phyloP scores from a whole-genome alignment of 2,797 vertebrate species.

The Chelmon rostratus region DNA sequence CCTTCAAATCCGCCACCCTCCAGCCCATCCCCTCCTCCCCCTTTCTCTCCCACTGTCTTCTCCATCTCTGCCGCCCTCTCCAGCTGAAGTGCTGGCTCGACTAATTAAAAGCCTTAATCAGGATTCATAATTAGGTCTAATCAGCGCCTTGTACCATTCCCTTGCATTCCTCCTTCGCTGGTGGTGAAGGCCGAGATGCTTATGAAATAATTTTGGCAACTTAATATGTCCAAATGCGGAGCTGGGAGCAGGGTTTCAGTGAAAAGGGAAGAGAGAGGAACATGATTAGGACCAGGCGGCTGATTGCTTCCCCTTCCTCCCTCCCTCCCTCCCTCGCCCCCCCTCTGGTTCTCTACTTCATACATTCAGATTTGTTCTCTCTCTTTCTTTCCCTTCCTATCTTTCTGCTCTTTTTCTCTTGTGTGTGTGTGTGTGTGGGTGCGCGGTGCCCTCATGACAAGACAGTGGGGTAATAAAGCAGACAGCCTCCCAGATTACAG shows the following conservation, averaged over 20 bases:
- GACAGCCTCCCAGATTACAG: constrained; percentile 68
- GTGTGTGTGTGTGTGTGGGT: constrained; percentile 35
- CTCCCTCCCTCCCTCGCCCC: constrained; percentile 51
- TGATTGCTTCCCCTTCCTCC: constrained; percentile 74
- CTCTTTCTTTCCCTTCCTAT: constrained; percentile 17
- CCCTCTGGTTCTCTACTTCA: constrained; percentile 60
- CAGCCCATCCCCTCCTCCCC: neutral
- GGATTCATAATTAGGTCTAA: constrained; percentile 89
- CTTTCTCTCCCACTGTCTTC: constrained; percentile 62
- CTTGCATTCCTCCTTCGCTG: constrained; percentile 79
- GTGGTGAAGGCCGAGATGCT: constrained; percentile 81
- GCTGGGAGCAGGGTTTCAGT: constrained; percentile 67
- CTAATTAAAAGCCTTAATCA: constrained; percentile 91
- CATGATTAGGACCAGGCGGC: constrained; percentile 72
- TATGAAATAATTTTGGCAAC: constrained; percentile 83
- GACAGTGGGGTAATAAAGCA: constrained; percentile 67
- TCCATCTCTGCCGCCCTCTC: constrained; percentile 80
- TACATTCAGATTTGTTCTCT: constrained; percentile 57
- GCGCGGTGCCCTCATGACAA: constrained; percentile 46
- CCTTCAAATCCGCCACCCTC: constrained; percentile 24
- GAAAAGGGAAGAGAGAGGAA: constrained; percentile 63
- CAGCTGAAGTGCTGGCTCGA: constrained; percentile 84
- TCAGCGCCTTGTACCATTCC: constrained; percentile 87
- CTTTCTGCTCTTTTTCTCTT: constrained; percentile 14
- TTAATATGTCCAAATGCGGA: constrained; percentile 77